A percentile compares a stretch with the other conserved stretches of the same genome.
Conservation (phyloP, 2,888 invertebrate genomes). For the Blastobasis lacticolella region DNA sequence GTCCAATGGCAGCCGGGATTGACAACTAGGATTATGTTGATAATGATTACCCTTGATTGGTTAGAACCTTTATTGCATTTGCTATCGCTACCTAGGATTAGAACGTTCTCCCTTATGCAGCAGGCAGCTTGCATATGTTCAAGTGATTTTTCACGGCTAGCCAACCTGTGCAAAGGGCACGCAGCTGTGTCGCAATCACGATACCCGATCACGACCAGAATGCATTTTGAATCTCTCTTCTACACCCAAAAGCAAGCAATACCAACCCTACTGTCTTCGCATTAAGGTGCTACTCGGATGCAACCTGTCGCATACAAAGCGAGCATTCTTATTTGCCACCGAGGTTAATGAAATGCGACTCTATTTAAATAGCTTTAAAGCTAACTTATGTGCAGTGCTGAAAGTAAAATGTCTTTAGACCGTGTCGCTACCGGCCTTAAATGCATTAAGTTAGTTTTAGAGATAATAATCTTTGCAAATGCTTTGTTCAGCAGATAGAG, state of each 20-base stretch:
- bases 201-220: slow-evolving; percentile 64
- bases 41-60: no score
- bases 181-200: slow-evolving; percentile 72
- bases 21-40: no score
- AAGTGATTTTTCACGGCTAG: slow-evolving; percentile 72
- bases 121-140: slow-evolving; percentile 65
- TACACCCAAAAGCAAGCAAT: slow-evolving; percentile 23
- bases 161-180: slow-evolving; percentile 70
- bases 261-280: slow-evolving; percentile 22
- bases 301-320: slow-evolving; percentile 9
- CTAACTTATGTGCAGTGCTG: no score
- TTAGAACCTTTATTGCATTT: slow-evolving; percentile 11
- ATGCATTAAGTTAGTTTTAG: slow-evolving; percentile 71
- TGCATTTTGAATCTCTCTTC: slow-evolving; percentile 50
- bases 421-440: slow-evolving; percentile 72
- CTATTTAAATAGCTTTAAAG: background rate
- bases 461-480: slow-evolving; percentile 72
- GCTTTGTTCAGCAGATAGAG: slow-evolving; percentile 70
- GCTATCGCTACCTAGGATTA: slow-evolving; percentile 49
- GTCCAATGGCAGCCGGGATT: no score
- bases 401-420: slow-evolving; percentile 60
- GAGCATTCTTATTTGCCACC: slow-evolving; percentile 12
- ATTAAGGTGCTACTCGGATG: slow-evolving; percentile 23
- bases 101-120: slow-evolving; percentile 39
- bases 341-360: slow-evolving; percentile 19